Evolutionary conservation across 2,113 vertebrate genomes (phyloP).

Genomic region (Pangasianodon gigas): DNA sequence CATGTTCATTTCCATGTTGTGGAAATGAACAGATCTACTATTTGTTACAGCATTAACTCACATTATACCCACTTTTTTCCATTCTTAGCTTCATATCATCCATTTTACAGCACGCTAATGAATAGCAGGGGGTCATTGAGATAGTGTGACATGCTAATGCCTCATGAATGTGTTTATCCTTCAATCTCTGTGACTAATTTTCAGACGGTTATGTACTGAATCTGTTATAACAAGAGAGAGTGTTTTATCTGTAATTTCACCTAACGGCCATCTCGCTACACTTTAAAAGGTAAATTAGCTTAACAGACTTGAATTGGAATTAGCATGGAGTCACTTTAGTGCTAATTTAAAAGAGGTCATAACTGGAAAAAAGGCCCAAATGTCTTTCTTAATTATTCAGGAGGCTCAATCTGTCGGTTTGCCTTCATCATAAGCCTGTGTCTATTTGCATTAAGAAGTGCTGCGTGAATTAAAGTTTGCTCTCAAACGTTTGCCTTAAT

Average conservation of each 20-base stretch:
- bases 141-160: conserved; percentile 40
- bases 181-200: conserved; percentile 32
- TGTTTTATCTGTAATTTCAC: neutral
- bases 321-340: neutral
- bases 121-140: conserved; percentile 34
- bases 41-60: neutral
- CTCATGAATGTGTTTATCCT: conserved; percentile 42
- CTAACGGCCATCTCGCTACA: neutral
- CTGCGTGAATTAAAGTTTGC: conserved; percentile 22
- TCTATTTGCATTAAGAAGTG: conserved; percentile 6
- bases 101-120: conserved; percentile 22
- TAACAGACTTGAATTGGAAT: neutral
- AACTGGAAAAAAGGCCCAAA: neutral
- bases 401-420: conserved; percentile 3
- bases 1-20: neutral
- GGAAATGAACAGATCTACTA: neutral
- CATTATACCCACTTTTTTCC: neutral
- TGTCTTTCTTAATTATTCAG: conserved; percentile 23
- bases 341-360: conserved; percentile 30
- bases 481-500: conserved; percentile 13
- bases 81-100: conserved; percentile 19
- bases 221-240: neutral
- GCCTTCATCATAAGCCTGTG: conserved; percentile 5
- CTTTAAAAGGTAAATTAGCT: conserved; percentile 28
- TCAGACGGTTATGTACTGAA: conserved; percentile 1